Conservation (phyloP, 2,797 vertebrate species). For the Macroramphosus scolopax region DNA sequence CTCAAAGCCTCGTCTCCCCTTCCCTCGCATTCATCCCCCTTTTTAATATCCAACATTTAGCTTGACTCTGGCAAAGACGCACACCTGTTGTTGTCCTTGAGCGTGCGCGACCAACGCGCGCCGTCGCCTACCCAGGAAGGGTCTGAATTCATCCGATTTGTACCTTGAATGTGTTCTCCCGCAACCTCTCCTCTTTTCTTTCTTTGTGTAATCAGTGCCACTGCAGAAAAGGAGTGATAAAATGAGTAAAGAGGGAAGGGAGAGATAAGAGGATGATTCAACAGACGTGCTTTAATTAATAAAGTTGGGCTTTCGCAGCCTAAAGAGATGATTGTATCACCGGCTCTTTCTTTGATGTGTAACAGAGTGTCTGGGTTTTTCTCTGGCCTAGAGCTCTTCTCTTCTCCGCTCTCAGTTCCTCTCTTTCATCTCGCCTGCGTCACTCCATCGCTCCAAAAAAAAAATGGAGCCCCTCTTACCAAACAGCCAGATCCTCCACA, state of each 20-base stretch:
- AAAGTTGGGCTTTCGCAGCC: slow-evolving; percentile 59
- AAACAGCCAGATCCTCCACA: slow-evolving; percentile 34
- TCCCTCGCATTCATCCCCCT: too few relatives aligned
- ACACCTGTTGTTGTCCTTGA: slow-evolving; percentile 59
- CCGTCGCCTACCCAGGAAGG: slow-evolving; percentile 26
- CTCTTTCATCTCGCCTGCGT: slow-evolving; percentile 54
- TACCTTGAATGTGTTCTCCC: slow-evolving; percentile 17
- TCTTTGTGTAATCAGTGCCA: slow-evolving; percentile 34
- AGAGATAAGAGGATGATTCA: slow-evolving; percentile 56
- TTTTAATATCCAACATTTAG: too few relatives aligned
- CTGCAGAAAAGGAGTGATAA: slow-evolving; percentile 45
- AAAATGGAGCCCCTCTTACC: slow-evolving; percentile 15
- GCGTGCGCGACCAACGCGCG: slow-evolving; percentile 44
- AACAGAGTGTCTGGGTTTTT: slow-evolving; percentile 61
- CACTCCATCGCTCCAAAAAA: slow-evolving; percentile 34
- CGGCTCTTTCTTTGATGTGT: slow-evolving; percentile 71
- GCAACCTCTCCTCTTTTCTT: slow-evolving; percentile 1
- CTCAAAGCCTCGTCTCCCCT: slow-evolving; percentile 28
- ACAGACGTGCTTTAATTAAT: slow-evolving; percentile 71
- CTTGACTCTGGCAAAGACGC: too few relatives aligned
- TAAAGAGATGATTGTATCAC: slow-evolving; percentile 64
- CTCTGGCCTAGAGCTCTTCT: slow-evolving; percentile 59
- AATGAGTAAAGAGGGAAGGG: slow-evolving; percentile 28
- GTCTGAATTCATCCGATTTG: slow-evolving; percentile 8
- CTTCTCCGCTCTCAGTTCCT: slow-evolving; percentile 38